Base-by-base conservation (phyloP, 2,888 invertebrate genomes). In the Listrodromus nycthemerus region DNA sequence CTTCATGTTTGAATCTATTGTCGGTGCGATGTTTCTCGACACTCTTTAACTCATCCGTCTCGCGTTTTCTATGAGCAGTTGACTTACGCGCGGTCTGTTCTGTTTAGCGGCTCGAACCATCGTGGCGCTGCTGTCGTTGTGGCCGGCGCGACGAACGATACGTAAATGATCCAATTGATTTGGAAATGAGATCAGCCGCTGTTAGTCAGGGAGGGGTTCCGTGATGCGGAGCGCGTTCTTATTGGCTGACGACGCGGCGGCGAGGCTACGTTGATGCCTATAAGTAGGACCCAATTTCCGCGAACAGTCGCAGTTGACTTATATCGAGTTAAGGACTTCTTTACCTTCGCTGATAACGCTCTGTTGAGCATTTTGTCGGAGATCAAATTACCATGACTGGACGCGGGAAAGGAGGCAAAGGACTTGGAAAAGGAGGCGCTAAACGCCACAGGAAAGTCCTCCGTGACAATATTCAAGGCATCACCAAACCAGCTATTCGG, bases 381-480 rank as follows among this genome's bases (percentile, higher is more conserved):
- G 41, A 16, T 41, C 41, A 16, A 13, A 50, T 50, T 19, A 50
- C 16, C 50, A 97, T 97, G 97, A 96, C 96, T 91, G 97, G 97
- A 83, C 96, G 96, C 86, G 97, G 97, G 82, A 96, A 97, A 95
- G 96, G 96, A 91, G 96, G 96, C 67, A 96, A 97, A 94, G 96
- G 97, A 82, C 94, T 97, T 76, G 97, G 97, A 77, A 97, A 97
- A 93, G 96, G 96, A 87, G 97, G 97, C 83, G 97, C 97, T 55
- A 97, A 97, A 58, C 96, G 97, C 86, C 97, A 97, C 94, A 94
- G 97, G 81, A 97, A 97, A 93, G 96, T 97, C 0, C 92, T 96
- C 6, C 95, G 96, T 80, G 96, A 97, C 92, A 96, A 96, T 92
- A 96, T 97, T 92, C 96, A 96, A 89, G 96, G 97, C 30, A 96